Base-by-base conservation (phyloP, 2,888 invertebrate species). In the Leptopterna dolabrata region DNA sequence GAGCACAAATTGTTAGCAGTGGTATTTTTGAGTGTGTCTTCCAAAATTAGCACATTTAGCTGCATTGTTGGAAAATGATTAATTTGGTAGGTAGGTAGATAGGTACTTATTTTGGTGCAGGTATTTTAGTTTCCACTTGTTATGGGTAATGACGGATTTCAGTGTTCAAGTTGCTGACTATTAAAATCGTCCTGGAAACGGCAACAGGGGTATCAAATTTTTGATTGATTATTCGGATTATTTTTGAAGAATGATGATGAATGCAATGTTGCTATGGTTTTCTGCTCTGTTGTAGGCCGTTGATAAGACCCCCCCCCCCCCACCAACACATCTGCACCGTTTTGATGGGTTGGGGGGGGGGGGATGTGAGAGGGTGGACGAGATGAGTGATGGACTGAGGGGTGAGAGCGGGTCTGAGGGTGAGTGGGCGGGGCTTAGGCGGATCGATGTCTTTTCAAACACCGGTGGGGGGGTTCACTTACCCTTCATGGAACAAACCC, bases 361-460 rank as follows among this genome's bases (percentile, higher is more conserved):
- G 1, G 16, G 19, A 9, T 9, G n/a, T 19, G 19, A 24, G 19
- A 3, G 55, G 19, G n/a, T 13, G 19, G 19, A 55, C 9, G 0
- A 24, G n/a, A n/a, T 11, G 51, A 51, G 51, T 14, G 51, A 1
- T 51, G 51, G n/a, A 51, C 16, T 51, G 51, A 51, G 71, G 71
- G 30, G 14, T 71, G 71, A 71, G 71, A 29, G 19, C n/a, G 70
- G 3, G 70, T 19, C 14, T 11, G 45, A 24, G 81, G 7, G 29
- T 2, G 43, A 55, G 47, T 81, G 81, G 81, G 81, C 81, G 81
- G 81, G 36, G 81, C 81, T 47, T 51, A 24, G 27, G 55, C 51
- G 81, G 81, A 81, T 81, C 81, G 81, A 81, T 81, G 47, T 51
- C 51, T 19, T 47, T 81, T 81, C 81, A 81, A 30, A 73, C 16